Percentiles rank a stretch among this genome's conserved stretches.
Conservation (phyloP, 2,797 vertebrate genomes). For the Micromesistius poutassou region DNA sequence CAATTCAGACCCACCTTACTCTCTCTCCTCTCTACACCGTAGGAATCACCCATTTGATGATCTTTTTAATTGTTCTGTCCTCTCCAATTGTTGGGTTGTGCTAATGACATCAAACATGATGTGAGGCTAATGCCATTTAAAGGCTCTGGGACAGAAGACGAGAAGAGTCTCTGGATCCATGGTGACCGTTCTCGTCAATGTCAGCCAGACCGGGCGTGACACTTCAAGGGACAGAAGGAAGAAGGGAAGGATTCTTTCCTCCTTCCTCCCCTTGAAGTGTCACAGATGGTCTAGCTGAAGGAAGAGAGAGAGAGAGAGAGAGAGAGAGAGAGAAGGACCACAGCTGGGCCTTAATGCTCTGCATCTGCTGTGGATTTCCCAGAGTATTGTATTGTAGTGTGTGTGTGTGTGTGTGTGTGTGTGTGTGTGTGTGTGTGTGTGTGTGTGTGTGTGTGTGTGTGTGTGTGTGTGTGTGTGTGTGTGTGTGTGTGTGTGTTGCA, state of each 20-base stretch:
- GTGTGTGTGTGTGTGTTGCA: slow-evolving; percentile 8
- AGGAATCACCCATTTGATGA: not conserved
- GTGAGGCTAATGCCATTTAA: too few relatives aligned
- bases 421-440: slow-evolving; percentile 29
- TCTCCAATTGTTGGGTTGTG: too few relatives aligned
- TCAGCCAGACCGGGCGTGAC: slow-evolving; percentile 41
- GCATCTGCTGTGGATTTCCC: slow-evolving; percentile 55
- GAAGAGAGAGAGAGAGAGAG: not conserved
- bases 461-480: slow-evolving; percentile 17
- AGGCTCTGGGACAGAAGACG: too few relatives aligned
- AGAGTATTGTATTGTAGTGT: not conserved
- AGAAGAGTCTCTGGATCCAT: slow-evolving; percentile 20
- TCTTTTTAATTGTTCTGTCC: not conserved
- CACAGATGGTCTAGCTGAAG: slow-evolving; percentile 38
- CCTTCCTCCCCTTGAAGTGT: slow-evolving; percentile 21
- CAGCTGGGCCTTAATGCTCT: slow-evolving; percentile 62
- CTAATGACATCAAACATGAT: too few relatives aligned
- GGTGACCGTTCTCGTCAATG: slow-evolving; percentile 30
- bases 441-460: slow-evolving; percentile 17
- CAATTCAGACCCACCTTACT: not conserved
- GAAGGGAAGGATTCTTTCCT: not conserved
- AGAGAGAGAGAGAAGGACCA: slow-evolving; percentile 48
- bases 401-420: slow-evolving; percentile 27
- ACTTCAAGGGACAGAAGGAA: slow-evolving; percentile 8
- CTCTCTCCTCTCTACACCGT: not conserved